phyloP scores from a whole-genome alignment of 2,797 vertebrate genomes.

The Ptychadena robeensis region DNA sequence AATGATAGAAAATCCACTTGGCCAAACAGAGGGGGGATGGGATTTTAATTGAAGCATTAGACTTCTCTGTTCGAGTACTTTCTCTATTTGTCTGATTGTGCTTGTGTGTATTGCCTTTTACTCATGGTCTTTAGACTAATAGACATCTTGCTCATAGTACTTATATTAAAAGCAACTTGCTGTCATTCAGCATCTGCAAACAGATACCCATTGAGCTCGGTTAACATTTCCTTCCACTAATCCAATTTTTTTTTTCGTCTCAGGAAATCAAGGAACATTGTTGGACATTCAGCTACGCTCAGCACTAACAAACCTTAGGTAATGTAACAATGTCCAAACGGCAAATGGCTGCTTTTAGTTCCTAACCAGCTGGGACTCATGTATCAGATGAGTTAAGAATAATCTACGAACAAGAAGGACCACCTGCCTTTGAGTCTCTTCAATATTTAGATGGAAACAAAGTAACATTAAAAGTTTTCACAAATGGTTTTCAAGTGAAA shows the following conservation, averaged over 20 bases:
- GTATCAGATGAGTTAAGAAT: constrained; percentile 49
- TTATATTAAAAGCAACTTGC: constrained; percentile 61
- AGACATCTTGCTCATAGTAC: constrained; percentile 12
- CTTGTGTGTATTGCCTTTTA: constrained; percentile 13
- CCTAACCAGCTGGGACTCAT: constrained; percentile 32
- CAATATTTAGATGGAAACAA: constrained; percentile 27
- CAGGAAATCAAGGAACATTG: constrained; percentile 56
- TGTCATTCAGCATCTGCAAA: constrained; percentile 45
- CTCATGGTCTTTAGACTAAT: constrained; percentile 1
- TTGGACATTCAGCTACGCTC: background rate
- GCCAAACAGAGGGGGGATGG: too few species aligned
- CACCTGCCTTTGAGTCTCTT: background rate
- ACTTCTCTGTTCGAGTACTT: background rate
- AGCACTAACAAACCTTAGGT: constrained; percentile 45
- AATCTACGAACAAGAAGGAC: constrained; percentile 60
- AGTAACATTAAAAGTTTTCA: constrained; percentile 50
- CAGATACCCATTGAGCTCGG: fast-evolving
- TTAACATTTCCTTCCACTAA: constrained; percentile 58
- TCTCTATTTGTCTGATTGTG: background rate
- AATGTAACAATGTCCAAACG: constrained; percentile 30
- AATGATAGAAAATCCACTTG: too few species aligned
- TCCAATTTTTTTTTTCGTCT: constrained; percentile 53
- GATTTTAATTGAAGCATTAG: background rate
- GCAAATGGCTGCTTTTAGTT: constrained; percentile 38
- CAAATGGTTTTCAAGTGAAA: constrained; percentile 22